Conservation (phyloP, 2,888 invertebrate genomes). For the Oscheius sp. region DNA sequence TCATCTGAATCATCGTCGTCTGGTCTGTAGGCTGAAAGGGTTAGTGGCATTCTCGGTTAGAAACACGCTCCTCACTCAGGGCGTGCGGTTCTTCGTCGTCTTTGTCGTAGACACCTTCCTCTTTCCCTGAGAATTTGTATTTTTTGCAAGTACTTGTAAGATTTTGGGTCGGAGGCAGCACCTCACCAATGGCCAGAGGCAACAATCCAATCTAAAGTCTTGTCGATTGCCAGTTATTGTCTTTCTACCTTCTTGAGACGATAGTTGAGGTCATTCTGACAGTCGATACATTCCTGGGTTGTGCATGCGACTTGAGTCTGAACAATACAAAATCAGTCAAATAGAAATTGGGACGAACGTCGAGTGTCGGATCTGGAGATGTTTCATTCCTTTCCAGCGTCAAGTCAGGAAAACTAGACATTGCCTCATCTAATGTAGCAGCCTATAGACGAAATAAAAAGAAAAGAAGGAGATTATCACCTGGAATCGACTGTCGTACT, state of each 20-base stretch:
- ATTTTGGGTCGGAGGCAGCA: slow-evolving; percentile 40
- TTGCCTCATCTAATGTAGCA: slow-evolving; percentile 60
- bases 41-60: neutral
- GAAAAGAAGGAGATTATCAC: neutral
- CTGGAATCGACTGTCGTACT: slow-evolving; percentile 45
- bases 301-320: slow-evolving; percentile 29
- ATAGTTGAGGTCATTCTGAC: slow-evolving; percentile 45
- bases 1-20: slow-evolving; percentile 36
- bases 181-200: slow-evolving; percentile 42
- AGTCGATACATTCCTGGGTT: slow-evolving; percentile 49
- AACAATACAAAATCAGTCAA: neutral
- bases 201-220: slow-evolving; percentile 47
- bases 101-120: slow-evolving; percentile 53
- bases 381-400: slow-evolving; percentile 43
- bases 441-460: slow-evolving; percentile 42
- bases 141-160: slow-evolving; percentile 48
- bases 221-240: no score
- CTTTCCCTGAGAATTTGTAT: slow-evolving; percentile 49
- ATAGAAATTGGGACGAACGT: neutral
- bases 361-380: slow-evolving; percentile 10
- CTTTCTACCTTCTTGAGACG: slow-evolving; percentile 47
- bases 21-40: neutral
- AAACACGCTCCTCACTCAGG: neutral
- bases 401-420: slow-evolving; percentile 58
- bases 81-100: slow-evolving; percentile 31